These are phyloP conservation scores for Drosophila rubida DNA, from an alignment of 2,888 invertebrate genomes.

Conservation along the genomic window DNA sequence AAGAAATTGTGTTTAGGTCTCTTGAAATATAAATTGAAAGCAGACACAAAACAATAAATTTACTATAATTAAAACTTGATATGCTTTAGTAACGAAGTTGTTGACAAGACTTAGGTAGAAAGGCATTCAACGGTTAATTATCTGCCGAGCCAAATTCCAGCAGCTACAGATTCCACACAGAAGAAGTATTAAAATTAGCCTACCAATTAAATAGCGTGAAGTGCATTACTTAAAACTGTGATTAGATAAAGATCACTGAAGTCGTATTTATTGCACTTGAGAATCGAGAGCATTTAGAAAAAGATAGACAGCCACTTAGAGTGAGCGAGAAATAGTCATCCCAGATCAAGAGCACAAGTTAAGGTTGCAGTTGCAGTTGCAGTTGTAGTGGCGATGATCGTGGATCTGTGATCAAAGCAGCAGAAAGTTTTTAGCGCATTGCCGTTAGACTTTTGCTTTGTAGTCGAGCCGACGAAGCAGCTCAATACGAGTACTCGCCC, in stretches of 20 bases:
- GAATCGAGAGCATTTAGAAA: constrained; percentile 16
- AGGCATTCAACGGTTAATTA: too few species aligned
- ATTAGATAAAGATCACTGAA: not conserved
- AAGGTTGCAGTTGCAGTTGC: constrained; percentile 7
- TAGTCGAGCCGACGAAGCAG: constrained; percentile 74
- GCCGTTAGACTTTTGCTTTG: constrained; percentile 76
- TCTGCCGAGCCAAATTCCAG: too few species aligned
- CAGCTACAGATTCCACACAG: not conserved
- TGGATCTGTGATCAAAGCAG: constrained; percentile 50
- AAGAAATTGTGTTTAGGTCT: too few species aligned
- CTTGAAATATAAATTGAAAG: too few species aligned
- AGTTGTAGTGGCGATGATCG: constrained; percentile 32
- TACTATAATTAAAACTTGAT: too few species aligned
- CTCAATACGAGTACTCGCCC: constrained; percentile 62
- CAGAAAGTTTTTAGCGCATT: constrained; percentile 43
- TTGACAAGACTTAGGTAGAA: too few species aligned
- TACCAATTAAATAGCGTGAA: not conserved
- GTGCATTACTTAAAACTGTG: not conserved
- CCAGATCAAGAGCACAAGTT: constrained; percentile 41
- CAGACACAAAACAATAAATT: too few species aligned
- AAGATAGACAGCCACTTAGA: not conserved
- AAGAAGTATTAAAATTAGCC: not conserved
- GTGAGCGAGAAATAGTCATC: constrained; percentile 25
- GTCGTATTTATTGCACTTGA: constrained; percentile 12
- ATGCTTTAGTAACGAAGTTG: too few species aligned